Conservation (phyloP, 1,140 invertebrate species). For the Littorina saxatilis region DNA sequence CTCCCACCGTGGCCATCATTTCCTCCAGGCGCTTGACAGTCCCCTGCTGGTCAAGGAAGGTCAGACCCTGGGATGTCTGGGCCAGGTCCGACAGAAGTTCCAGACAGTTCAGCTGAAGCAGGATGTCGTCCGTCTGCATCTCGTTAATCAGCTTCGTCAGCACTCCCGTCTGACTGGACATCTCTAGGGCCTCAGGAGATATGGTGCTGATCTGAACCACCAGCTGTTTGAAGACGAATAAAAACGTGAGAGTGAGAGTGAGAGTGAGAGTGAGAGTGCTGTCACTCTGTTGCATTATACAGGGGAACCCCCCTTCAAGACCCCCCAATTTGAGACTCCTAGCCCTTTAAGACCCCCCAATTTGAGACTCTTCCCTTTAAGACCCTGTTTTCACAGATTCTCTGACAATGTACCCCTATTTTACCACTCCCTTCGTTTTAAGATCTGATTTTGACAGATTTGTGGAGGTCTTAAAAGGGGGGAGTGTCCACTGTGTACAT, state of each 20-base stretch:
- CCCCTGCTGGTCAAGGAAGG: constrained; percentile 82
- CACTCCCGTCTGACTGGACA: constrained; percentile 80
- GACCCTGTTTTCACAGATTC: neutral
- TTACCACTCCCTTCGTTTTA: too few relatives aligned
- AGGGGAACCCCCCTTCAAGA: too few relatives aligned
- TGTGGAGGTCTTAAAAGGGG: too few relatives aligned
- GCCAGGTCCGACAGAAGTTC: constrained; percentile 85
- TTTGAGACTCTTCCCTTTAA: too few relatives aligned
- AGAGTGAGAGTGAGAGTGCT: neutral
- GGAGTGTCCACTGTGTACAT: too few relatives aligned
- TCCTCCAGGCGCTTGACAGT: constrained; percentile 81
- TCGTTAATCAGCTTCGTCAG: constrained; percentile 82
- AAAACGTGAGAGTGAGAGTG: neutral
- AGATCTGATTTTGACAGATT: too few relatives aligned
- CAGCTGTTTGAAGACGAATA: constrained; percentile 76
- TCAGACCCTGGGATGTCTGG: constrained; percentile 82
- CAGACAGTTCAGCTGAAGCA: constrained; percentile 86
- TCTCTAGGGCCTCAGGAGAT: constrained; percentile 79
- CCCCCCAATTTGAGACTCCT: too few relatives aligned
- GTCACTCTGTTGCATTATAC: neutral
- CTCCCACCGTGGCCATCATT: constrained; percentile 79
- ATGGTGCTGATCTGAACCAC: constrained; percentile 81
- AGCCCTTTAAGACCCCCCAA: too few relatives aligned
- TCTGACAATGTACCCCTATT: neutral
- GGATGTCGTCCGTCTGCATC: constrained; percentile 82